Evolutionary conservation across 2,797 vertebrate genomes (phyloP), one percentile per base, ranked within the genome.

Genomic region (Pampus argenteus): DNA sequence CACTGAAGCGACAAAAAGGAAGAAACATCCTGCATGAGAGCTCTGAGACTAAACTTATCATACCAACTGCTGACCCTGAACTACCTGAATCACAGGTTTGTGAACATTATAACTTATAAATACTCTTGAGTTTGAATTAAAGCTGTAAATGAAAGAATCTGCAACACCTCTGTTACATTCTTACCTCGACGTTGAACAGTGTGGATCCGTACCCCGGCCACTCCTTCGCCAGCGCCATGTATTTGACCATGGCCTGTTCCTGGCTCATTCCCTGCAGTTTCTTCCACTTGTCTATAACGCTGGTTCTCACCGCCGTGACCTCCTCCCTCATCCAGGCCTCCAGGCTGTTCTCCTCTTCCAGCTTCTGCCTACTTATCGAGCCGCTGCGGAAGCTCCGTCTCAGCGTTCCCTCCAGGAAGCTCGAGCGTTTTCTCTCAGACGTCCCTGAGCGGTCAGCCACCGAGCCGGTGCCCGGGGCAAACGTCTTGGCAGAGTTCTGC

Each of bases 171-270:
- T 3, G 25, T 29, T n/a, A 0, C 13, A 10, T 34, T 3, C 94
- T 96, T 67, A 99, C 98, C 97, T 99, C 96, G 4, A 97, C 96
- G 0, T 96, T 96, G 61, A 99, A 99, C 63, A 99, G 95, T 0
- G 97, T 97, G 50, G 97, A 98, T 2, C 98, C 98, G 2, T 99
- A 98, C 5, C 98, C 98, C 13, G 96, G 94, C 98, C 98, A 99
- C 87, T 99, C 98, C 90, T 95, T 97, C 78, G 96, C 96, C 90
- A 99, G 76, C 4, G 91, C 81, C 98, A 99, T 99, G 86, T 99
- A 99, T 64, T 97, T 97, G 56, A 94, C 89, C 96, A 99, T 98
- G 81, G 96, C 97, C 84, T 96, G 96, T 18, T 97, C 95, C 90
- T 97, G 97, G 78, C 65, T 96, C 95, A 98, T 94, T 14, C 96